Evolutionary conservation across 2,888 invertebrate species (phyloP).

Genomic region (Epirrita christyi): DNA sequence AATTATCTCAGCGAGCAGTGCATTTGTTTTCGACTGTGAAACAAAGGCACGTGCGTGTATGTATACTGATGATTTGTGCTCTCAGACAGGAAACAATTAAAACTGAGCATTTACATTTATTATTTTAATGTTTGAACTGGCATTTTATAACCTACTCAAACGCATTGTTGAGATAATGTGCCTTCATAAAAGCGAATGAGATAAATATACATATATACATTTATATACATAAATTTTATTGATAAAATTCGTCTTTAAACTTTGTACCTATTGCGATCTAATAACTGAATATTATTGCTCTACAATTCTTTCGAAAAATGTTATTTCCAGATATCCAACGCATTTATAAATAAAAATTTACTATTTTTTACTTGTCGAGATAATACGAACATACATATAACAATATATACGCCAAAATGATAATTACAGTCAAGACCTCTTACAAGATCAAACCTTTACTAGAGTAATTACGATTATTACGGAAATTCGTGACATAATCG

Average conservation of each 20-base stretch:
- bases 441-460: neutral
- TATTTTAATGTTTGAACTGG: constrained; percentile 31
- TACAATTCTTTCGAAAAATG: too few relatives aligned
- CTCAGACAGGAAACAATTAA: constrained; percentile 50
- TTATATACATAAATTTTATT: too few relatives aligned
- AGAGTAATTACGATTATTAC: neutral
- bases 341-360: too few relatives aligned
- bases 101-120: constrained; percentile 33
- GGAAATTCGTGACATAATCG: constrained; percentile 5
- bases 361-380: too few relatives aligned
- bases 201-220: too few relatives aligned
- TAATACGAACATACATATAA: too few relatives aligned
- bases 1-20: constrained; percentile 12
- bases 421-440: neutral
- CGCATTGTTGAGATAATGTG: neutral
- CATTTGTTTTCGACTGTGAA: constrained; percentile 28
- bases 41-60: constrained; percentile 33
- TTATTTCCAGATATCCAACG: too few relatives aligned
- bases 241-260: too few relatives aligned
- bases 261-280: too few relatives aligned
- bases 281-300: too few relatives aligned
- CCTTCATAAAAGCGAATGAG: too few relatives aligned
- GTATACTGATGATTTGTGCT: constrained; percentile 27
- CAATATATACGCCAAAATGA: too few relatives aligned
- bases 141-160: neutral